These are phyloP conservation scores for Agraylea sexmaculata DNA, from an alignment of 1,140 invertebrate species.

Conservation along the genomic window DNA sequence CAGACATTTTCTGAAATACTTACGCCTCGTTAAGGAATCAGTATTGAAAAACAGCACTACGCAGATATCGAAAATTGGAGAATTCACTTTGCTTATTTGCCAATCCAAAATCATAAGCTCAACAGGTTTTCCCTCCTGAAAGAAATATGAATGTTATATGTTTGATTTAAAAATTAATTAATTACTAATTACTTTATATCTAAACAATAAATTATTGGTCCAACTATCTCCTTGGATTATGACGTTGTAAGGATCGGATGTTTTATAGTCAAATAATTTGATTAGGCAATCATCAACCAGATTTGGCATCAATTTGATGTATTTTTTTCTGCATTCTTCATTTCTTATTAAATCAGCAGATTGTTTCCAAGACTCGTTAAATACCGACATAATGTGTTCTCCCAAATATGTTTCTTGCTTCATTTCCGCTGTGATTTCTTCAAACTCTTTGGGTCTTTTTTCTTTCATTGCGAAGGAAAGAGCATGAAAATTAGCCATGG, in stretches of 20 bases:
- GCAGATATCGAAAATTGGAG: slow-evolving; percentile 13
- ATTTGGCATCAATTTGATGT: neutral
- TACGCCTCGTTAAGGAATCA: slow-evolving; percentile 5
- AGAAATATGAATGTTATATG: slow-evolving; percentile 2
- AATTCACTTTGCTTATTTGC: slow-evolving; percentile 10
- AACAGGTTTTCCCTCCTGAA: slow-evolving; percentile 13
- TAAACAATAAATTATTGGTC: slow-evolving; percentile 43
- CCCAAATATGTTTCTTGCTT: neutral
- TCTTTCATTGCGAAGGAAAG: slow-evolving; percentile 38
- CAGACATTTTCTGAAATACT: slow-evolving; percentile 9
- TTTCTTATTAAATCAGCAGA: neutral
- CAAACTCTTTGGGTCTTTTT: slow-evolving; percentile 26
- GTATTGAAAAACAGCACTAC: slow-evolving; percentile 15
- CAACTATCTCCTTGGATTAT: slow-evolving; percentile 43
- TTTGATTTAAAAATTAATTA: neutral
- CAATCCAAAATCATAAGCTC: slow-evolving; percentile 17
- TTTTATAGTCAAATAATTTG: slow-evolving; percentile 1
- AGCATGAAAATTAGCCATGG: slow-evolving; percentile 43
- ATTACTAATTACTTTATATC: slow-evolving; percentile 23
- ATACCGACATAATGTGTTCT: neutral
- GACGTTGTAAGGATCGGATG: slow-evolving; percentile 31
- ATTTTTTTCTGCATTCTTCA: neutral
- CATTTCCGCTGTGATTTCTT: slow-evolving; percentile 1
- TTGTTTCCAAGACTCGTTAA: too few relatives aligned
- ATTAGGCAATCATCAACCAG: neutral